Evolutionary conservation across 2,797 vertebrate species (phyloP), one percentile per base, ranked within the genome.

Genomic region (Chelmon rostratus): DNA sequence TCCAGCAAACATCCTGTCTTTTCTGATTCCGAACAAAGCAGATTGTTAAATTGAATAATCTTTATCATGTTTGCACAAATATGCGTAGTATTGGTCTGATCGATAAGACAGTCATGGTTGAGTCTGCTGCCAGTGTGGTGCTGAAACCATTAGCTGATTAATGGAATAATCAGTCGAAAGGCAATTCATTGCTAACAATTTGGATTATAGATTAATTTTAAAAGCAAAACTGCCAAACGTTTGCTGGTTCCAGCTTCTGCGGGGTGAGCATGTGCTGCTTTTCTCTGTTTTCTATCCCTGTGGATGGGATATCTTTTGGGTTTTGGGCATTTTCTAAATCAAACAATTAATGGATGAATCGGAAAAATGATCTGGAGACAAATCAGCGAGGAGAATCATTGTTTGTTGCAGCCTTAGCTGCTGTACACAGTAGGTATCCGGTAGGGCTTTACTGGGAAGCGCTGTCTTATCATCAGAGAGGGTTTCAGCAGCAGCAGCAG

Each of bases 31-130:
- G 37, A 53, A 28, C 5, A 13, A 21, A 63, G 8, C 73, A 56
- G 65, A 76, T 33, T 62, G 46, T 40, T 42, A 67, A 70, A 40
- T 46, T 56, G 5, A 65, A 47, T 69, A 25, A 67, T 76, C 18
- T 71, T 56, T 61, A 7, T 33, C 40, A 19, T 57, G 35, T 56
- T 68, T 53, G 18, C 49, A 33, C 31, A 19, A 59, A 54, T 50
- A 18, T 11, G 13, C 8, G 6, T 58, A 31, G 31, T 31, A 31
- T 19, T 47, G 9, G 15, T n/a, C 42, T 23, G 9, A 52, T 53
- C 8, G 15, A 49, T 54, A 7, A 37, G 53, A 6, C 5, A 4
- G 19, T 10, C 23, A 37, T 11, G 19, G 13, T 21, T 44, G 15
- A 63, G 25, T 46, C 10, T 46, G 21, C 16, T 15, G 25, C 13